Evolutionary conservation across 1,140 invertebrate species (phyloP), one percentile per base, ranked within the genome.

Genomic region (Chlorops oryzae): DNA sequence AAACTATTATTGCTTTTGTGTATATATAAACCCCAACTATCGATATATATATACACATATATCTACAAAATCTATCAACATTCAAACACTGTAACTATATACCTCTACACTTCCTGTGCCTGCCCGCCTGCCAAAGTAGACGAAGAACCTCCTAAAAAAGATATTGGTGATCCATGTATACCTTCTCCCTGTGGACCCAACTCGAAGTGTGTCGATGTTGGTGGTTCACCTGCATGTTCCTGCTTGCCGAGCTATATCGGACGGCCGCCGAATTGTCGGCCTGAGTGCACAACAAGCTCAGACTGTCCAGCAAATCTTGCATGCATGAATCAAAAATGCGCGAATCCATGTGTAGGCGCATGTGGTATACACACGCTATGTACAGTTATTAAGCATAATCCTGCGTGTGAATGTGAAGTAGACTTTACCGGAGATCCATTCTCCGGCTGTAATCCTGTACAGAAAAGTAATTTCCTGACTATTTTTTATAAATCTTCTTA

Each of bases 381-480:
- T 72, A 80, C 78, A 44, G 86, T 88, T n/a, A 77, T 86, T 35
- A 88, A 87, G 67, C 88, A 90, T 63, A 77, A 78, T 49, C 81
- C 87, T 10, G 73, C 84, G 51, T 92, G 88, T 63, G 80, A 76
- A 45, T 87, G 85, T 71, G 76, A 78, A 56, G 76, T 83, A 51
- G 86, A 88, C 65, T 85, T 85, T 64, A 81, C 81, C 49, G 90
- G 90, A 40, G 86, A 92, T 76, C 85, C 90, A 17, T 83, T 77
- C 54, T 72, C 77, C 32, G 74, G 77, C 50, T 89, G 87, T 62
- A 66, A 70, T 51, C 65, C 54, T 57, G 75, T 75, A 53, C 65
- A 70, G 59, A 59, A 59, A 70, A 63, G 61, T 70, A 70, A n/a
- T n/a, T n/a, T n/a, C n/a, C n/a, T n/a, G n/a, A n/a, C n/a, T n/a